Percentiles rank a stretch among this genome's conserved stretches.
Evolutionary conservation across 2,888 invertebrate genomes (phyloP).

Genomic region (Bimastos eiseni): DNA sequence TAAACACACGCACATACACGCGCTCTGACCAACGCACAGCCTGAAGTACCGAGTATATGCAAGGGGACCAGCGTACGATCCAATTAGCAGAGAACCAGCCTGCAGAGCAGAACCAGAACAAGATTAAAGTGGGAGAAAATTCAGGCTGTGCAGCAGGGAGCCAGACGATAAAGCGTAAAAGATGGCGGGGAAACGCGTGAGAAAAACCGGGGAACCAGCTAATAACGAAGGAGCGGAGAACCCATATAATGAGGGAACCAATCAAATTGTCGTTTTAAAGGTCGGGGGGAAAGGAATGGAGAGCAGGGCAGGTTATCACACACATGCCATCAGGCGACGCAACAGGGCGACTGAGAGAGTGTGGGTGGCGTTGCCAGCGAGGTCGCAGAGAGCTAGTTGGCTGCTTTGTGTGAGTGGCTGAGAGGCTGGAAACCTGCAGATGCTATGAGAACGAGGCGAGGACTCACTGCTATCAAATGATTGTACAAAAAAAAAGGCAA

Average conservation of each 20-base stretch:
- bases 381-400: too few relatives aligned
- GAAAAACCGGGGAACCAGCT: background rate
- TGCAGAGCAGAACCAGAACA: background rate
- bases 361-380: too few relatives aligned
- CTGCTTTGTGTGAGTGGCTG: too few relatives aligned
- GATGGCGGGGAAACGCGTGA: background rate
- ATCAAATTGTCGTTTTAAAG: background rate
- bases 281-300: background rate
- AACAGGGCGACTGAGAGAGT: too few relatives aligned
- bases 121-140: background rate
- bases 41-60: background rate
- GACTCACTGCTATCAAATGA: background rate
- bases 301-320: too few relatives aligned
- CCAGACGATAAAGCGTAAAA: background rate
- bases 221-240: background rate
- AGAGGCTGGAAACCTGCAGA: background rate
- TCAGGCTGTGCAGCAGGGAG: background rate
- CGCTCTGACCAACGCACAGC: background rate
- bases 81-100: background rate
- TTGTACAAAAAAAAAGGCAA: background rate
- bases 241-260: background rate
- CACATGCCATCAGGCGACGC: too few relatives aligned
- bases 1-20: too few relatives aligned
- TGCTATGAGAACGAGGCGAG: too few relatives aligned
- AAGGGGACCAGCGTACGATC: slow-evolving; percentile 9